A percentile compares a stretch with the other conserved stretches of the same genome.
Evolutionary conservation across 2,797 vertebrate species (phyloP).

Genomic region (Thripadectes ignobilis): DNA sequence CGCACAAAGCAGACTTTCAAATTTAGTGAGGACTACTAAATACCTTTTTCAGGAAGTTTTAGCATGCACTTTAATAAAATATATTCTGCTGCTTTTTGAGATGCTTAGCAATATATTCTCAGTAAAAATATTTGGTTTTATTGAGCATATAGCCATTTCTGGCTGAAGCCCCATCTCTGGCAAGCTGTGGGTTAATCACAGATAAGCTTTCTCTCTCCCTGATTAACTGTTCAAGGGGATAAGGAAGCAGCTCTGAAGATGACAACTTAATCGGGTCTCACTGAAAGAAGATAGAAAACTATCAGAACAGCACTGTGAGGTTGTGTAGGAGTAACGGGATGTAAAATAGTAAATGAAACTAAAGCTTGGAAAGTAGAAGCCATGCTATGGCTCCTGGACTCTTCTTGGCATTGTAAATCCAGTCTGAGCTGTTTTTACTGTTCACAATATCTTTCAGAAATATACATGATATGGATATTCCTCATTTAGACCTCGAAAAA

Average conservation of each 20-base stretch:
- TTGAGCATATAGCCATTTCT: fast-evolving
- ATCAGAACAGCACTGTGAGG: background rate
- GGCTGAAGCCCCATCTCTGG: background rate
- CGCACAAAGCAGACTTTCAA: background rate
- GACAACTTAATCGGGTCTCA: background rate
- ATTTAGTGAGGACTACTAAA: background rate
- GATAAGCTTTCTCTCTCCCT: background rate
- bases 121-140: background rate
- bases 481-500: background rate
- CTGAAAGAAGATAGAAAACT: background rate
- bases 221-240: background rate
- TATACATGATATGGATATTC: background rate
- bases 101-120: background rate
- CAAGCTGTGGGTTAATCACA: slow-evolving; percentile 10
- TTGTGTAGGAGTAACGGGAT: background rate
- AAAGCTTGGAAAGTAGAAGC: background rate
- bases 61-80: background rate
- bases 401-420: background rate
- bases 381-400: background rate
- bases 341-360: background rate
- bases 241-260: background rate
- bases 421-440: background rate
- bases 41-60: background rate
- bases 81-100: background rate
- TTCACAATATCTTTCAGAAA: background rate